These are phyloP conservation scores for Tuta absoluta DNA, from an alignment of 2,888 invertebrate genomes.

Conservation along the genomic window DNA sequence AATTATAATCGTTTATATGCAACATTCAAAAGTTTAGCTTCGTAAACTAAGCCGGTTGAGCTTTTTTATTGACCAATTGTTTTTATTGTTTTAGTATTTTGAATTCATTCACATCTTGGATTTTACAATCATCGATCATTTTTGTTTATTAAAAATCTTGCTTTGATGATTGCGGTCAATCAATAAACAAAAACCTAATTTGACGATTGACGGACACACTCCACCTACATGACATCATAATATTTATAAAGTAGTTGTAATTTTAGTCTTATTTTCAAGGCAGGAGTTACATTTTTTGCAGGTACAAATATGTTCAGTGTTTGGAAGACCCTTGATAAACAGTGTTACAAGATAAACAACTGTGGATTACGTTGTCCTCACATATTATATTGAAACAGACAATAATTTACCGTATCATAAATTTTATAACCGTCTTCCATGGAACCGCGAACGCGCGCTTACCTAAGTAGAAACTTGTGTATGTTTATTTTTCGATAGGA, in stretches of 20 bases:
- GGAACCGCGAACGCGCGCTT: conserved; percentile 61
- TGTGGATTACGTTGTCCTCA: conserved; percentile 40
- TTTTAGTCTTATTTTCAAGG: neutral
- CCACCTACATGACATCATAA: neutral
- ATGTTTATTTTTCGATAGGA: conserved; percentile 79
- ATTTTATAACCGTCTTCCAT: conserved; percentile 73
- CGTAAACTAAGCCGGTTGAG: neutral
- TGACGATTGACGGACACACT: conserved; percentile 1
- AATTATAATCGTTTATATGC: conserved; percentile 5
- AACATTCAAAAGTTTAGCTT: neutral
- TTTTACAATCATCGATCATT: conserved; percentile 24
- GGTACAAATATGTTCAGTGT: neutral
- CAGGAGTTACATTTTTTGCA: neutral
- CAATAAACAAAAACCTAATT: conserved; percentile 18
- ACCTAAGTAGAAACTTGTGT: conserved; percentile 76
- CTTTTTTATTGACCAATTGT: conserved; percentile 16
- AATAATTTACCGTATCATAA: conserved; percentile 76
- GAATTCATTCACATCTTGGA: conserved; percentile 27
- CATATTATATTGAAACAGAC: conserved; percentile 43
- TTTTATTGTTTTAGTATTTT: conserved; percentile 30
- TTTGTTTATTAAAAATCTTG: conserved; percentile 10
- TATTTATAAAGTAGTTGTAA: neutral
- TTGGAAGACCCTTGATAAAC: conserved; percentile 21
- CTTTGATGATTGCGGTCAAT: conserved; percentile 18
- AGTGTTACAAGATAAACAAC: conserved; percentile 37